These are phyloP conservation scores for Agelas oroides DNA, from an alignment of 37 sponge, comb jelly and placozoan species.

Conservation along the genomic window DNA sequence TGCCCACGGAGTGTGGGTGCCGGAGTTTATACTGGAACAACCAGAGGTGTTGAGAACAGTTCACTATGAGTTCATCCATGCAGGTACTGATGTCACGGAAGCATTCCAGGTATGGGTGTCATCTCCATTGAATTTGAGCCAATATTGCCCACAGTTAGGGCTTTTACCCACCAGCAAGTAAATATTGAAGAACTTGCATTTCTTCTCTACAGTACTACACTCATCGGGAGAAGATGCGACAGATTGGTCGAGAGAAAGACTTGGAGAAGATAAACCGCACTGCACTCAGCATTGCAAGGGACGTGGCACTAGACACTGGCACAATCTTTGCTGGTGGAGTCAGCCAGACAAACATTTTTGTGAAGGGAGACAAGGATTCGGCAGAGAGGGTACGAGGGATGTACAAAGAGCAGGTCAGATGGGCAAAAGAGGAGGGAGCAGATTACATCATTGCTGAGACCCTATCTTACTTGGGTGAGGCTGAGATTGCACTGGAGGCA, in stretches of 20 bases:
- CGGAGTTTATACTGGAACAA: conserved; percentile 65
- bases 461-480: conserved; percentile 31
- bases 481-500: conserved; percentile 53
- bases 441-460: conserved; percentile 73
- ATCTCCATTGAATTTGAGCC: too few relatives aligned
- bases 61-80: conserved; percentile 65
- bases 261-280: conserved; percentile 62
- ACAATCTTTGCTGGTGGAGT: conserved; percentile 64
- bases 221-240: conserved; percentile 46
- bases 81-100: conserved; percentile 73
- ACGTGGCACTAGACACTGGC: conserved; percentile 60
- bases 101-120: conserved; percentile 62
- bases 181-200: neutral
- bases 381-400: conserved; percentile 15
- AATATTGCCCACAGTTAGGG: too few relatives aligned
- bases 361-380: conserved; percentile 11
- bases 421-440: conserved; percentile 65
- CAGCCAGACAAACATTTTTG: conserved; percentile 28
- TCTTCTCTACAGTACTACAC: conserved; percentile 64
- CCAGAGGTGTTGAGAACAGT: conserved; percentile 47
- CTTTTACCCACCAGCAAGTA: too few relatives aligned
- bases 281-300: conserved; percentile 53
- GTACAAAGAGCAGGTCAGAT: conserved; percentile 55
- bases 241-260: conserved; percentile 57
- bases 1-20: conserved; percentile 49